Evolutionary conservation across 2,888 invertebrate genomes (phyloP).

Genomic region (Rhamnusium bicolor): DNA sequence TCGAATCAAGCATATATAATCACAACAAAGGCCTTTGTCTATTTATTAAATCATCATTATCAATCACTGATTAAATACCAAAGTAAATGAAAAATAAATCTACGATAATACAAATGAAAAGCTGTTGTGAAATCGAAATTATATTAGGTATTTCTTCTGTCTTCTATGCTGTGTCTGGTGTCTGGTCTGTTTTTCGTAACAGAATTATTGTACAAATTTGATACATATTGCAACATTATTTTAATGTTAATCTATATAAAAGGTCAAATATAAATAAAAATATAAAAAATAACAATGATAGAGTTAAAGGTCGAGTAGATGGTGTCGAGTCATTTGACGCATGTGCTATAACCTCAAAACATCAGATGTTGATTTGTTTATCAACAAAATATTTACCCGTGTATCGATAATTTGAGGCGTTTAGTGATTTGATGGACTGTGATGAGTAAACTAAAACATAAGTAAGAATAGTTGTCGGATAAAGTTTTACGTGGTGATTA

Average conservation of each 20-base stretch:
- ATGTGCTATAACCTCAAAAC: slow-evolving; percentile 46
- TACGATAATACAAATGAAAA: no score
- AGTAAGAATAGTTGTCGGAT: slow-evolving; percentile 10
- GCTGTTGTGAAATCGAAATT: no score
- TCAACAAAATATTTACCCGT: slow-evolving; percentile 7
- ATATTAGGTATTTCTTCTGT: no score
- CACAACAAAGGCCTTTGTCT: no score
- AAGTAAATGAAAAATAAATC: no score
- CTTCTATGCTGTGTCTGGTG: no score
- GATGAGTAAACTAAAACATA: slow-evolving; percentile 9
- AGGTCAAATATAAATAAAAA: background rate
- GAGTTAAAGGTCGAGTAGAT: background rate
- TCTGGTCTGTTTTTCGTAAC: no score
- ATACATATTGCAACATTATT: background rate
- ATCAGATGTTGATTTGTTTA: slow-evolving; percentile 14
- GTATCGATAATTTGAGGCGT: background rate
- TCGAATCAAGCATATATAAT: no score
- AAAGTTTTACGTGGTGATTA: slow-evolving; percentile 21
- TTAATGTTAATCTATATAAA: background rate
- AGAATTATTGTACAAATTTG: no score
- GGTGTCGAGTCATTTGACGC: slow-evolving; percentile 10
- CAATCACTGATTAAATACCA: no score
- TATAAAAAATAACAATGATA: background rate
- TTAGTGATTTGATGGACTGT: no score
- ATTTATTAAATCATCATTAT: no score